These are phyloP conservation scores for Heliconius charithonia DNA, from an alignment of 2,888 invertebrate species.

Conservation along the genomic window DNA sequence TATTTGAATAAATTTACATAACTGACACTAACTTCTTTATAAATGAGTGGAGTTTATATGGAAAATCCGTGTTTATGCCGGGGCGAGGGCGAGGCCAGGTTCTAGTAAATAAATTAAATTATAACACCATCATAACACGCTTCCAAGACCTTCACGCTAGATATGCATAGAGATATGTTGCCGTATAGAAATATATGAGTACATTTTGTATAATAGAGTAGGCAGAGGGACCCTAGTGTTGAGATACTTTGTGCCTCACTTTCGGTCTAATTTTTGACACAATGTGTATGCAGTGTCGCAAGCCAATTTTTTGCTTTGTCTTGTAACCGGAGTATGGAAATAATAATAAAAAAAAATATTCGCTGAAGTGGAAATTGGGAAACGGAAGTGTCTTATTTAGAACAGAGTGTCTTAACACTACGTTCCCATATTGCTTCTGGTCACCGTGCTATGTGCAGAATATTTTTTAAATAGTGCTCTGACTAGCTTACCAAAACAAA, in stretches of 20 bases:
- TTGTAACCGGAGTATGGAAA: too few species aligned
- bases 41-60: constrained; percentile 10
- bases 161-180: constrained; percentile 6
- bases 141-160: not conserved
- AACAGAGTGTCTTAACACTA: too few species aligned
- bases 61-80: not conserved
- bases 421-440: too few species aligned
- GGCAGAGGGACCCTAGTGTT: not conserved
- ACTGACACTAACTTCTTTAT: constrained; percentile 15
- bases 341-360: too few species aligned
- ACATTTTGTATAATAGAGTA: not conserved
- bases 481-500: too few species aligned
- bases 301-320: too few species aligned
- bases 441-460: too few species aligned
- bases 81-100: constrained; percentile 7
- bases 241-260: not conserved
- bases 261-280: too few species aligned
- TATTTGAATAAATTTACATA: constrained; percentile 8
- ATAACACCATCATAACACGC: constrained; percentile 10
- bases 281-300: too few species aligned
- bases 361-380: too few species aligned
- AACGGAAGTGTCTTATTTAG: too few species aligned
- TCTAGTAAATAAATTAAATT: constrained; percentile 14
- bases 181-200: not conserved
- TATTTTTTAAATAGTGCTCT: too few species aligned